Percentiles rank a stretch among this genome's conserved stretches.
phyloP scores from a whole-genome alignment of 2,113 vertebrate species.

The Apeltes quadracus region DNA sequence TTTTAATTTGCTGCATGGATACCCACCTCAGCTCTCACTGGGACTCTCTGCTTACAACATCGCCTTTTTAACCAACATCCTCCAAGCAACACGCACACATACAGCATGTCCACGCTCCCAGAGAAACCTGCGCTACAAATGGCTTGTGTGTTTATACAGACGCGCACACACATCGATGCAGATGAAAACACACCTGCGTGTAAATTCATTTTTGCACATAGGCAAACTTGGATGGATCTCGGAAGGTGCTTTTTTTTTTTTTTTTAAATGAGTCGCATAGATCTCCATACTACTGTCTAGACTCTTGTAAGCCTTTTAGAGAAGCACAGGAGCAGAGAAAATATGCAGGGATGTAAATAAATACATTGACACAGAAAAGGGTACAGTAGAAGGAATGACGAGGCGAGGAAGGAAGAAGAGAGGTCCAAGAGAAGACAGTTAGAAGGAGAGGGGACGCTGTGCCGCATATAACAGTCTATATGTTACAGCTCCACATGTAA shows the following conservation, averaged over 20 bases:
- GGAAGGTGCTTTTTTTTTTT: constrained; percentile 21
- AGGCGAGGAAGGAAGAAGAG: background rate
- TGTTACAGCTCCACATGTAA: background rate
- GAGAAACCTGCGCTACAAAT: constrained; percentile 8
- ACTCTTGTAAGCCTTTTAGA: constrained; percentile 31
- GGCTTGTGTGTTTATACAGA: background rate
- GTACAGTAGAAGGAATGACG: background rate
- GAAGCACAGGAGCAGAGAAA: background rate
- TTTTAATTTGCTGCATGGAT: constrained; percentile 79
- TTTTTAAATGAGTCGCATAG: constrained; percentile 48
- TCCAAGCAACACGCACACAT: constrained; percentile 17
- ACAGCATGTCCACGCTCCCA: constrained; percentile 1
- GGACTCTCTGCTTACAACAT: constrained; percentile 60
- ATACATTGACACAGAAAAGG: constrained; percentile 9
- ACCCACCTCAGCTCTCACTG: constrained; percentile 59
- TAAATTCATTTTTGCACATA: constrained; percentile 14
- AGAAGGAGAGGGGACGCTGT: background rate
- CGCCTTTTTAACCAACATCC: constrained; percentile 52
- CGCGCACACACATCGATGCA: background rate
- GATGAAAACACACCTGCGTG: background rate
- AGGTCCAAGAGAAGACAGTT: constrained; percentile 3
- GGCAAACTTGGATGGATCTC: constrained; percentile 21
- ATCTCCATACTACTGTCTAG: constrained; percentile 42
- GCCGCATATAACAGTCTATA: background rate
- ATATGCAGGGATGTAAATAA: constrained; percentile 2